These are phyloP conservation scores for Lepus timidus DNA, from an alignment of 2,113 vertebrate genomes.

Conservation along the genomic window DNA sequence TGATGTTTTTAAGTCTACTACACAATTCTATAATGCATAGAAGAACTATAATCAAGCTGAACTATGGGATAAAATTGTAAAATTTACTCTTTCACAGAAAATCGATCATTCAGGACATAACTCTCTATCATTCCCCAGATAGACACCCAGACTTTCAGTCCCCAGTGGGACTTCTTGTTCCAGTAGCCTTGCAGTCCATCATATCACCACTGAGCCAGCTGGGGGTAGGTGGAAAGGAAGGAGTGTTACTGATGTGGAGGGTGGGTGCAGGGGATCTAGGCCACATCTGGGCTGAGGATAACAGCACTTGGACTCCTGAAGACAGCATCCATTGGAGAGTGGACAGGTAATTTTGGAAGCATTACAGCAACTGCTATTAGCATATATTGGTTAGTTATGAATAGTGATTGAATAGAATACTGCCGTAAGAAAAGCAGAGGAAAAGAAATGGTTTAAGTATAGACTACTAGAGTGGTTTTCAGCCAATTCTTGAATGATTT, in stretches of 20 bases:
- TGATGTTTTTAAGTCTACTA: not conserved
- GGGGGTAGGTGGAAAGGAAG: not conserved
- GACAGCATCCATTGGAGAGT: not conserved
- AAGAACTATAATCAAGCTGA: not conserved
- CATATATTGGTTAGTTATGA: not conserved
- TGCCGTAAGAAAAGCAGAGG: not conserved
- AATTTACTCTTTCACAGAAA: not conserved
- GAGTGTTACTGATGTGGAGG: not conserved
- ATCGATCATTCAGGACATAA: not conserved
- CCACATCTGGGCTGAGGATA: not conserved
- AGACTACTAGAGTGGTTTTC: not conserved
- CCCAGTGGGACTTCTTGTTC: not conserved
- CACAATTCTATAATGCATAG: not conserved
- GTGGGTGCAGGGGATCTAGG: not conserved
- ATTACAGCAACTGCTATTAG: not conserved
- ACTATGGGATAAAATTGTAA: not conserved
- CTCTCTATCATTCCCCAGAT: not conserved
- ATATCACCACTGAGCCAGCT: not conserved
- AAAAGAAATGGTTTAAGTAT: not conserved
- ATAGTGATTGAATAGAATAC: not conserved
- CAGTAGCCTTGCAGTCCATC: not conserved
- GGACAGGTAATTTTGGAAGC: not conserved
- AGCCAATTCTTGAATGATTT: conserved; percentile 20
- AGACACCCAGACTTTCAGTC: not conserved
- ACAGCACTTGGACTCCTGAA: not conserved